Evolutionary conservation across 2,888 invertebrate species (phyloP), one percentile per base, ranked within the genome.

Genomic region (Patella caerulea): DNA sequence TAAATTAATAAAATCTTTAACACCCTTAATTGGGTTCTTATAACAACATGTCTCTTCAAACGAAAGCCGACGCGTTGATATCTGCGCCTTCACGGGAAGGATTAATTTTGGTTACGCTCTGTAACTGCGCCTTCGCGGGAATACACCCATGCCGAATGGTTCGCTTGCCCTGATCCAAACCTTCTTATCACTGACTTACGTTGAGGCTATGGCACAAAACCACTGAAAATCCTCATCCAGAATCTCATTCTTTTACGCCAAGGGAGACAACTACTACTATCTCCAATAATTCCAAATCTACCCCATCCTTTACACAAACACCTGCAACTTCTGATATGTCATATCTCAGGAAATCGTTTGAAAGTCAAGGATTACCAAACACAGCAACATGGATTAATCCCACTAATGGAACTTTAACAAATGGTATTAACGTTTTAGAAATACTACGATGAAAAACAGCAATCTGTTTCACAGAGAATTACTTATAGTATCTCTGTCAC

Each of bases 351-450:
- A 52, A 65, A 70, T 74, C 75, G 56, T 70, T 73, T 72, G 74
- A 77, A 73, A 73, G 59, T 74, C n/a, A 76, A 71, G 77, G 70
- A 70, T 56, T 79, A 72, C 74, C 74, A 55, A 15, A 70, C 15
- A 54, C 65, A 59, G 53, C 79, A 65, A 76, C 52, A 24, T 24
- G 75, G 19, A 59, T 81, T 76, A 70, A 76, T 76, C 19, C 76
- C 24, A n/a, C 74, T 75, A 72, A 75, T 59, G n/a, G 54, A 71
- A 71, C 71, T 81, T 19, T 78, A 74, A 52, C 29, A n/a, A 54
- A 2, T 45, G 78, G 79, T 74, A 55, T 81, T 15, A 78, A 79
- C 69, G 79, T 77, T 72, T 69, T 81, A 24, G 56, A 76, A 29
- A 24, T 3, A 17, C 71, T 81, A 73, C 78, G 54, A 79, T 14